Evolutionary conservation across 2,888 invertebrate genomes (phyloP), one percentile per base, ranked within the genome.

Genomic region (Homarus gammarus): DNA sequence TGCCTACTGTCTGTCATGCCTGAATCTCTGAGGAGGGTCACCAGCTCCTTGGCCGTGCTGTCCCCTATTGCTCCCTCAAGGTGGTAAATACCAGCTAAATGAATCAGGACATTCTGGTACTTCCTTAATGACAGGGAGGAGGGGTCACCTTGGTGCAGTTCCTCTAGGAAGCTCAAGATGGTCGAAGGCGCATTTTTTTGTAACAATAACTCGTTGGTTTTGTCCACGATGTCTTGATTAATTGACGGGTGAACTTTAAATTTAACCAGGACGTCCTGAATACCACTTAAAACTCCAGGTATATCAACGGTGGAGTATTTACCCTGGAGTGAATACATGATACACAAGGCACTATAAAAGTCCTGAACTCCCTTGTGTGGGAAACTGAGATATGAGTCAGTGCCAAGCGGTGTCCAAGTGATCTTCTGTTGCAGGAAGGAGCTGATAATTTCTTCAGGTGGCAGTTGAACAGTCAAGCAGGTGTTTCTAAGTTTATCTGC

Each of bases 351-450:
- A 33, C 64, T 31, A n/a, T 77, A 68, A 49, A 78, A 86, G 18
- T 86, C 85, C 49, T 86, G 85, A 15, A 78, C n/a, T 6, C 85
- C 85, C 33, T 86, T 86, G 22, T 86, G 85, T 8, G 85, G 75
- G 12, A 75, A 75, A 22, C 56, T 85, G 22, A 44, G 27, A 1
- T 75, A 36, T 22, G 38, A 27, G 0, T 33, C 36, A 75, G 77
- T 61, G 12, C 84, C 84, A 5, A 44, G 51, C 31, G 1, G 2
- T 56, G 64, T 77, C 84, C 75, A 77, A 5, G 36, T 64, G 10
- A 22, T 85, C 31, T 85, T 85, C 61, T 85, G 56, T 10, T 40
- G 64, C 0, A 85, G 38, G 61, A 75, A 85, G 8, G 84, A 75
- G 36, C 84, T 61, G 15, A 40, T 73, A 10, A 75, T 27, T 31